These are phyloP conservation scores for Drosophila eohydei DNA, from an alignment of 2,888 invertebrate genomes.

Conservation along the genomic window DNA sequence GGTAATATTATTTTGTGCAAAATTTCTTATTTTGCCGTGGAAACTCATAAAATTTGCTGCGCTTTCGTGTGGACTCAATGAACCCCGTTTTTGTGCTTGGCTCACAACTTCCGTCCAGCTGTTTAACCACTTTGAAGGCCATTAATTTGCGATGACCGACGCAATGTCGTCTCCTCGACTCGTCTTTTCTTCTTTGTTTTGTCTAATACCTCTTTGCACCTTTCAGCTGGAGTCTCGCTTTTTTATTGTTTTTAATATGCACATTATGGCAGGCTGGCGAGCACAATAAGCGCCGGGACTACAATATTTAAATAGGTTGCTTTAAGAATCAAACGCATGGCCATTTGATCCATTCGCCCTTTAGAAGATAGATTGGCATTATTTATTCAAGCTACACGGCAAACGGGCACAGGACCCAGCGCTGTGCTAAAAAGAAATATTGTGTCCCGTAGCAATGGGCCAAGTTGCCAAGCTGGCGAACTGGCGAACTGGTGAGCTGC, in stretches of 20 bases:
- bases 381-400: slow-evolving; percentile 72
- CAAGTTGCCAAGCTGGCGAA: slow-evolving; percentile 9
- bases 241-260: slow-evolving; percentile 35
- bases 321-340: slow-evolving; percentile 37
- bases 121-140: slow-evolving; percentile 69
- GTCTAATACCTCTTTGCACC: slow-evolving; percentile 25
- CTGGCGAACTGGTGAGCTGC: slow-evolving; percentile 25
- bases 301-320: slow-evolving; percentile 34
- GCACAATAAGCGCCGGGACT: neutral
- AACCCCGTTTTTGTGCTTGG: slow-evolving; percentile 40
- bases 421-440: slow-evolving; percentile 35
- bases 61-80: slow-evolving; percentile 71
- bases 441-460: slow-evolving; percentile 42
- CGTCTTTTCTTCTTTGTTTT: slow-evolving; percentile 19
- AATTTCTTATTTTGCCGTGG: slow-evolving; percentile 73
- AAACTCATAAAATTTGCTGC: slow-evolving; percentile 76
- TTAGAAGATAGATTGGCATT: slow-evolving; percentile 70
- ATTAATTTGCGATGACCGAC: slow-evolving; percentile 77
- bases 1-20: slow-evolving; percentile 71
- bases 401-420: slow-evolving; percentile 27
- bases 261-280: slow-evolving; percentile 25
- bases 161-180: slow-evolving; percentile 7
- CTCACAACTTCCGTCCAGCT: slow-evolving; percentile 24
- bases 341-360: slow-evolving; percentile 52
- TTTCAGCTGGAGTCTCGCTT: slow-evolving; percentile 28